Evolutionary conservation across 2,113 vertebrate species (phyloP).

Genomic region (Myotis brandtii): DNA sequence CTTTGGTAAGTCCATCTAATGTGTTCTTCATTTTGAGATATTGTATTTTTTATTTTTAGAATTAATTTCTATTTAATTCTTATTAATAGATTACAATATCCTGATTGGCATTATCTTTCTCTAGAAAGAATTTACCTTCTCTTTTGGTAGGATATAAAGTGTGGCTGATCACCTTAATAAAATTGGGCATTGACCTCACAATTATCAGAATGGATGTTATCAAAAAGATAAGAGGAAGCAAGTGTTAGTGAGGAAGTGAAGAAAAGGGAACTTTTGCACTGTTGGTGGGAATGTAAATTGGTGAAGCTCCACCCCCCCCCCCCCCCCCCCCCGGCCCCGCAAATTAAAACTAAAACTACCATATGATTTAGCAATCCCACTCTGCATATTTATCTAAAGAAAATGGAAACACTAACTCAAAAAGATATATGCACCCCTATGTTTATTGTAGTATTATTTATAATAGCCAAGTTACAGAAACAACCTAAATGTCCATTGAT

Average conservation of each 20-base stretch:
- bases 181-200: background rate
- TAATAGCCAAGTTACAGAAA: background rate
- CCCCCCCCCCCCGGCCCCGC: too few relatives aligned
- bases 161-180: background rate
- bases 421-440: background rate
- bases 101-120: background rate
- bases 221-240: background rate
- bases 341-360: background rate
- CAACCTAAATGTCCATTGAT: background rate
- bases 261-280: background rate
- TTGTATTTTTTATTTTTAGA: background rate
- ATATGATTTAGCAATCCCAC: background rate
- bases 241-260: background rate
- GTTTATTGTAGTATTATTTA: background rate
- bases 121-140: background rate
- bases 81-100: background rate
- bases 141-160: background rate
- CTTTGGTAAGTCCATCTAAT: background rate
- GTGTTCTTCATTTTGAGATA: background rate
- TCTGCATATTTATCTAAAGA: background rate
- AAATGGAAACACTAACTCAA: background rate
- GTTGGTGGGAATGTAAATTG: background rate
- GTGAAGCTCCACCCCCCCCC: background rate
- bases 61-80: constrained; percentile 2
- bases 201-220: background rate